These are phyloP conservation scores for Chroicocephalus ridibundus DNA, from an alignment of 2,113 vertebrate species.

Conservation along the genomic window DNA sequence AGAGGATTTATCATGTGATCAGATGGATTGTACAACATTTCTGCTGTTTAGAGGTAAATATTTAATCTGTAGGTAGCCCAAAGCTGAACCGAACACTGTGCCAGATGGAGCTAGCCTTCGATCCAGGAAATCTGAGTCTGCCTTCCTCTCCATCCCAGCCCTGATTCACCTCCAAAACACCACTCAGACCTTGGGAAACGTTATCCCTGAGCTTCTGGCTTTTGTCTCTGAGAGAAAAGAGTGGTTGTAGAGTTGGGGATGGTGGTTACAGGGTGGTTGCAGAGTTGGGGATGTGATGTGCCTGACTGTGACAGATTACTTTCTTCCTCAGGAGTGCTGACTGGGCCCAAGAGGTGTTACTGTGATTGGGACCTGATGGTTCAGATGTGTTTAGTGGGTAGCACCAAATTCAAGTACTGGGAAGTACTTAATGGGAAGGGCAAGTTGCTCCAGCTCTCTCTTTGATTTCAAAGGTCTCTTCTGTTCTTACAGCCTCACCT, in stretches of 20 bases:
- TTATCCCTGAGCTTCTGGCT: not conserved
- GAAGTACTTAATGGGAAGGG: not conserved
- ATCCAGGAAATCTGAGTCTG: not conserved
- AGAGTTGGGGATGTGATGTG: not conserved
- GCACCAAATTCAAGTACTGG: not conserved
- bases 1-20: not conserved
- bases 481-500: not conserved
- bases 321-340: not conserved
- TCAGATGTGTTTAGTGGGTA: not conserved
- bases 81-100: not conserved
- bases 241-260: not conserved
- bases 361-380: not conserved
- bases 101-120: not conserved
- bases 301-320: not conserved
- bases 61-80: not conserved
- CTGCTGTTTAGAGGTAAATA: not conserved
- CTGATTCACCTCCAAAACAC: not conserved
- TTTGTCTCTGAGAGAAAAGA: not conserved
- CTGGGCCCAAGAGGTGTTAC: not conserved
- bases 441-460: not conserved
- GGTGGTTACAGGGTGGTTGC: not conserved
- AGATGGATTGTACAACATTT: not conserved
- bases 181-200: not conserved
- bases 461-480: not conserved
- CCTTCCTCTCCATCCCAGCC: not conserved